A percentile compares a stretch with the other conserved stretches of the same genome.
These are phyloP conservation scores for Phylloscopus collybita DNA, from an alignment of 2,797 vertebrate species.

Conservation along the genomic window DNA sequence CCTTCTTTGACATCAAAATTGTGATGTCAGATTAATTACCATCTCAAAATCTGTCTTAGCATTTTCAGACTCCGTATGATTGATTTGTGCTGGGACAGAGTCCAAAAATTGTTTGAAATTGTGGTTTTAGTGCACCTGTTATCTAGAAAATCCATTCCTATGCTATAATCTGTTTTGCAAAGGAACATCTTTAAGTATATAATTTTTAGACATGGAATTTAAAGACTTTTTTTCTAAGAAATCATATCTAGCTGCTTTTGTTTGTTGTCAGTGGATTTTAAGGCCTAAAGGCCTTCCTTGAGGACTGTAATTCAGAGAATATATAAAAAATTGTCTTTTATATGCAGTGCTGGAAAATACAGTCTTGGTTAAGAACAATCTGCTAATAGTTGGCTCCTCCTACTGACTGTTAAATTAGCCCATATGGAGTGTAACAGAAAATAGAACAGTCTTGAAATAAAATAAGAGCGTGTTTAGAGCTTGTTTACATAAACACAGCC, in stretches of 20 bases:
- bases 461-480: background rate
- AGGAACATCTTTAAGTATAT: background rate
- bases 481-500: slow-evolving; percentile 47
- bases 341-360: background rate
- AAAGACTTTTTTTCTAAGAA: background rate
- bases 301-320: background rate
- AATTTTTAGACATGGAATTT: background rate
- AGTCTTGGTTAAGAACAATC: slow-evolving; percentile 1
- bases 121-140: slow-evolving; percentile 37
- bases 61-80: slow-evolving; percentile 25
- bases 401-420: slow-evolving; percentile 49
- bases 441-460: slow-evolving; percentile 55
- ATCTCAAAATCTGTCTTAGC: slow-evolving; percentile 28
- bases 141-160: slow-evolving; percentile 35
- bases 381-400: slow-evolving; percentile 47
- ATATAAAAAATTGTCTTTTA: background rate
- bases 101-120: slow-evolving; percentile 50
- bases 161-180: slow-evolving; percentile 14
- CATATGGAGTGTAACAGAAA: slow-evolving; percentile 59
- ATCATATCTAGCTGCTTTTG: background rate
- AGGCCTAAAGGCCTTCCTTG: background rate
- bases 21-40: slow-evolving; percentile 47
- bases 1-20: background rate
- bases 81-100: slow-evolving; percentile 43
- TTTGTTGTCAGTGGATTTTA: background rate